A percentile compares a stretch with the other conserved stretches of the same genome.
These are phyloP conservation scores for Neomonachus schauinslandi DNA, from an alignment of 2,113 vertebrate species.

Conservation along the genomic window DNA sequence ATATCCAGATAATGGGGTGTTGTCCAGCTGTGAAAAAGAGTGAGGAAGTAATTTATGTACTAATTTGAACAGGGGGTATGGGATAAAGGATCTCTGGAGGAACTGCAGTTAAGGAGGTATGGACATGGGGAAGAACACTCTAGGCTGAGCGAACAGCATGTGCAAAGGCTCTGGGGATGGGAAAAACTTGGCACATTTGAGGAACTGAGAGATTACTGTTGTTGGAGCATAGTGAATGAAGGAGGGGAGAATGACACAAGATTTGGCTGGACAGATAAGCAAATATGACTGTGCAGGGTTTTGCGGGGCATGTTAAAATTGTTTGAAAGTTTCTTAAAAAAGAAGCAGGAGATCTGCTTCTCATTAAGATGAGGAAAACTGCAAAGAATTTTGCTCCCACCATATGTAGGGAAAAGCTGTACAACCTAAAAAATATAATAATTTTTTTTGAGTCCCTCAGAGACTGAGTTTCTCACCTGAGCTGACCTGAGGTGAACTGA, in stretches of 20 bases:
- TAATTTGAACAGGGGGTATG: neutral
- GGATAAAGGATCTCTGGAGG: neutral
- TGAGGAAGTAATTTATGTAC: neutral
- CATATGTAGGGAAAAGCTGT: neutral
- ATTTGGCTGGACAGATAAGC: neutral
- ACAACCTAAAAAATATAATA: neutral
- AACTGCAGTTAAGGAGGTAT: neutral
- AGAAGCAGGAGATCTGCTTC: neutral
- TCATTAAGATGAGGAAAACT: neutral
- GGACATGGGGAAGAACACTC: neutral
- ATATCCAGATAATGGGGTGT: neutral
- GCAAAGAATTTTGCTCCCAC: neutral
- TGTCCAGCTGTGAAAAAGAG: neutral
- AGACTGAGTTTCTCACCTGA: neutral
- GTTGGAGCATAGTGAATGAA: neutral
- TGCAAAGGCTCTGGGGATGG: neutral
- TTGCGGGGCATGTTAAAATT: neutral
- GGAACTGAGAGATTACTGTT: neutral
- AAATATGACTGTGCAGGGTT: neutral
- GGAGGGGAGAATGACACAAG: neutral
- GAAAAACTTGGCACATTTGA: neutral
- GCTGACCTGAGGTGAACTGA: neutral
- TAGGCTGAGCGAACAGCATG: neutral
- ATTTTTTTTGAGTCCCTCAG: neutral
- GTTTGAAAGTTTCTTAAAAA: neutral